Conservation (phyloP, 1,140 invertebrate genomes). For the Leptinotarsa texana region DNA sequence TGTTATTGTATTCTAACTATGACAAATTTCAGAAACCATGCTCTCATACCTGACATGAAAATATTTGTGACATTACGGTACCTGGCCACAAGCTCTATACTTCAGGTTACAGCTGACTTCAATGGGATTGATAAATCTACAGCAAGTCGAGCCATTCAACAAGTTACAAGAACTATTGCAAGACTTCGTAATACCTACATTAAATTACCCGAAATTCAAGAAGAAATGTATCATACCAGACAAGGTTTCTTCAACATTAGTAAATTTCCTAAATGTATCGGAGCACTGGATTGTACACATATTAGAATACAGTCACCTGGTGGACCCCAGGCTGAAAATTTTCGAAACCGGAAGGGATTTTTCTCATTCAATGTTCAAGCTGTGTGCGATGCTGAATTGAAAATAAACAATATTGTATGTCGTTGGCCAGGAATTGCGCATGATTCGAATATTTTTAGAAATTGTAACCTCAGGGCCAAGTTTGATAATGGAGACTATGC, state of each 20-base stretch:
- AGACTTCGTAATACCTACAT: conserved; percentile 28
- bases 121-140: conserved; percentile 28
- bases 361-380: conserved; percentile 54
- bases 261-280: conserved; percentile 47
- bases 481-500: not conserved
- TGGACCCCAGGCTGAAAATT: conserved; percentile 47
- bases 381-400: conserved; percentile 42
- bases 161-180: conserved; percentile 14
- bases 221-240: conserved; percentile 35
- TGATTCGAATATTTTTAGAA: conserved; percentile 51
- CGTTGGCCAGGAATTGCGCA: conserved; percentile 52
- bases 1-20: not conserved
- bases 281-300: conserved; percentile 51
- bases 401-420: conserved; percentile 49
- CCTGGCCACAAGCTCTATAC: conserved; percentile 24
- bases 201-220: conserved; percentile 37
- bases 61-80: conserved; percentile 25
- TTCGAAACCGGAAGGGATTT: conserved; percentile 52
- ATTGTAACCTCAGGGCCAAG: conserved; percentile 12
- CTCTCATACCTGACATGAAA: conserved; percentile 16
- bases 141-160: conserved; percentile 18
- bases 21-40: conserved; percentile 28
- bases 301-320: conserved; percentile 36
- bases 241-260: conserved; percentile 42
- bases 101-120: conserved; percentile 28